Evolutionary conservation across 1,140 invertebrate species (phyloP).

Genomic region (Heliconius hermathena): DNA sequence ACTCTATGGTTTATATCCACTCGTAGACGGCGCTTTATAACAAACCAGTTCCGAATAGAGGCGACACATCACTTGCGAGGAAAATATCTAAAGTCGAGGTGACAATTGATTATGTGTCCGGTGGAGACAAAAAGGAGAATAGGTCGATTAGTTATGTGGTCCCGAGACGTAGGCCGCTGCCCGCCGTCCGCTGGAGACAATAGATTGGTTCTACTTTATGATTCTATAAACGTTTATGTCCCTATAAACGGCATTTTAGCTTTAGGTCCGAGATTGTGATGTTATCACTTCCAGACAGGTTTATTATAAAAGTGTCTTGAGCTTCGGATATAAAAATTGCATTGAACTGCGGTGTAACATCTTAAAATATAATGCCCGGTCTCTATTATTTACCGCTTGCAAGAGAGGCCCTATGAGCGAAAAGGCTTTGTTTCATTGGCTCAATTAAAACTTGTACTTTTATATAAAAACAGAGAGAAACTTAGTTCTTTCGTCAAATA

Average conservation of each 20-base stretch:
- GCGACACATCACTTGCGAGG: constrained; percentile 59
- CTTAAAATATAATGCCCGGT: constrained; percentile 7
- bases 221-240: constrained; percentile 80
- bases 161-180: constrained; percentile 65
- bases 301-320: constrained; percentile 56
- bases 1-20: constrained; percentile 64
- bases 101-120: constrained; percentile 77
- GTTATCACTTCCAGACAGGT: constrained; percentile 69
- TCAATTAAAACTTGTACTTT: neutral
- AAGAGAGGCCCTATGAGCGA: neutral
- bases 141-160: constrained; percentile 74
- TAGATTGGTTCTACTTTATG: constrained; percentile 78
- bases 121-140: constrained; percentile 76
- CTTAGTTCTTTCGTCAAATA: too few species aligned
- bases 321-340: constrained; percentile 20
- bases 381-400: constrained; percentile 1
- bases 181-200: constrained; percentile 63
- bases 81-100: constrained; percentile 69
- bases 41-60: constrained; percentile 73
- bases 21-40: constrained; percentile 56
- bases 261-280: constrained; percentile 71
- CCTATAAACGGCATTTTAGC: constrained; percentile 76
- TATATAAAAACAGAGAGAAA: neutral
- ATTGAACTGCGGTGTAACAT: constrained; percentile 15
- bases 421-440: neutral